phyloP scores from a whole-genome alignment of 2,113 vertebrate genomes.

The Plestiodon gilberti region DNA sequence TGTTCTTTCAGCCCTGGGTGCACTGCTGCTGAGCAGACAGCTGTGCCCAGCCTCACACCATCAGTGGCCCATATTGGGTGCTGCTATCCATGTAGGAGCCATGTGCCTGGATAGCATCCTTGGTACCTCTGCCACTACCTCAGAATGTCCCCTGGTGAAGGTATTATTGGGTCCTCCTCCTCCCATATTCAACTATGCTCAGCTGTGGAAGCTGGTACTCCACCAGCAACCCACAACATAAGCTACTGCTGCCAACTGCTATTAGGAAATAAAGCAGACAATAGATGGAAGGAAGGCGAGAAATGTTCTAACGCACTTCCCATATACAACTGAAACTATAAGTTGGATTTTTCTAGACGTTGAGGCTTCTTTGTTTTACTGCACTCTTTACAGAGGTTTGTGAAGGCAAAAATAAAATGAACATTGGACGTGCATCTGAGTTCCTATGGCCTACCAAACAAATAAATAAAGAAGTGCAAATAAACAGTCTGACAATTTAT shows the following conservation, averaged over 20 bases:
- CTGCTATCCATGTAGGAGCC: no score
- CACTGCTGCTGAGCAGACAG: no score
- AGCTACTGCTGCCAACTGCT: no score
- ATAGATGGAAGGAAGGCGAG: background rate
- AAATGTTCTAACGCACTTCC: background rate
- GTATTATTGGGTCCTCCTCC: no score
- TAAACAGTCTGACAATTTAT: conserved; percentile 20
- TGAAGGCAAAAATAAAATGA: background rate
- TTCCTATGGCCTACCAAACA: conserved; percentile 8
- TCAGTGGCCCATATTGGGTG: no score
- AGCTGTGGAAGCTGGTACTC: no score
- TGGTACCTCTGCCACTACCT: no score
- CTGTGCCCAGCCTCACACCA: no score
- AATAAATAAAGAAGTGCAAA: conserved; percentile 21
- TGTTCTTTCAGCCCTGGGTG: no score
- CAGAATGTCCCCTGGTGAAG: no score
- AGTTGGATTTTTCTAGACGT: background rate
- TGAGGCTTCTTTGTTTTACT: background rate
- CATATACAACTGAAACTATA: background rate
- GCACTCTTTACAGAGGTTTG: background rate
- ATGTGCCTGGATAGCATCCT: no score
- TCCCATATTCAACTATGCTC: no score
- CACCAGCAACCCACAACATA: background rate
- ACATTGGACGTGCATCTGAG: background rate
- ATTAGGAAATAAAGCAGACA: background rate